Conservation (phyloP, 2,797 vertebrate species). For the Aratinga solstitialis region DNA sequence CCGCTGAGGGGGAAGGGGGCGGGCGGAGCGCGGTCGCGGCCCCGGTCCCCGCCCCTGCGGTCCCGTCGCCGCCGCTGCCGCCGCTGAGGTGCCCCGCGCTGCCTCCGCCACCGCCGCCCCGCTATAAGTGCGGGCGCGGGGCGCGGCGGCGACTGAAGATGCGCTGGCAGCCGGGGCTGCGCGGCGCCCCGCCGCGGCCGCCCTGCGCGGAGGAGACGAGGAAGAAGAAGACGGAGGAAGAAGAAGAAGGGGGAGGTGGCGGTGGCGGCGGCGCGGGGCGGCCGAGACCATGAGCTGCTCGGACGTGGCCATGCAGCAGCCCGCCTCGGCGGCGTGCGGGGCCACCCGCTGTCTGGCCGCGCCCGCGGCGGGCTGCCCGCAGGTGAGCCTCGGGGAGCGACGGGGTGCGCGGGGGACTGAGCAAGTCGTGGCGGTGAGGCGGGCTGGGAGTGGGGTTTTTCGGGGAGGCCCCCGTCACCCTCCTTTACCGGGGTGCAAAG, state of each 20-base stretch:
- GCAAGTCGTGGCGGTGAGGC: no score
- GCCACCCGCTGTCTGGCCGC: slow-evolving; percentile 84
- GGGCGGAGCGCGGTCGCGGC: not conserved
- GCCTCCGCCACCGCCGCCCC: not conserved
- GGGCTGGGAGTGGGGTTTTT: not conserved
- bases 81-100: not conserved
- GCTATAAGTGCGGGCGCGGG: slow-evolving; percentile 13
- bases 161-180: slow-evolving; percentile 36
- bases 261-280: slow-evolving; percentile 28
- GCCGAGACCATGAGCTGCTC: slow-evolving; percentile 92
- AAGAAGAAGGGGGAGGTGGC: not conserved
- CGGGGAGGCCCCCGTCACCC: not conserved
- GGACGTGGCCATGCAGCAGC: slow-evolving; percentile 93
- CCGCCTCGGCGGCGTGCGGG: slow-evolving; percentile 81
- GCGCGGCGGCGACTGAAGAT: slow-evolving; percentile 41
- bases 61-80: not conserved
- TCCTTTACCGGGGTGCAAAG: not conserved
- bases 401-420: not conserved
- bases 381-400: slow-evolving; percentile 79
- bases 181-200: slow-evolving; percentile 16
- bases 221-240: not conserved
- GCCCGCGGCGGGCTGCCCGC: slow-evolving; percentile 82
- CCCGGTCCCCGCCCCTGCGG: not conserved
- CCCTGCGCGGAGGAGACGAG: not conserved
- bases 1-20: not conserved